These are phyloP conservation scores for Creontiades dilutus DNA, from an alignment of 2,888 invertebrate genomes.

Conservation along the genomic window DNA sequence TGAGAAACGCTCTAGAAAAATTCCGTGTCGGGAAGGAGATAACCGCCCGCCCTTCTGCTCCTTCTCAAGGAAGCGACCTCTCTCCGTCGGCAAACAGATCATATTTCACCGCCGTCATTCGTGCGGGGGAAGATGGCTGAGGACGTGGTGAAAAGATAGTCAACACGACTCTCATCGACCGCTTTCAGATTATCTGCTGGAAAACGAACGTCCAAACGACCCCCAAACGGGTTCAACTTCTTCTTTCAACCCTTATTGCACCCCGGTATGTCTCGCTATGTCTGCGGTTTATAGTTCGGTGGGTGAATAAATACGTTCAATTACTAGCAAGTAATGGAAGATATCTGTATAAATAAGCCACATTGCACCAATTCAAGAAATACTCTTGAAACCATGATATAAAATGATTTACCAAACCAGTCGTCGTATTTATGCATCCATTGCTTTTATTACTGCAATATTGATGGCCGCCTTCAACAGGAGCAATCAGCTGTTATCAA, in stretches of 20 bases:
- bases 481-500: no score
- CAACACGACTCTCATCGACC: constrained; percentile 16
- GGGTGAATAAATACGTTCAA: no score
- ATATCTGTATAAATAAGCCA: no score
- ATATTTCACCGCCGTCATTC: constrained; percentile 37
- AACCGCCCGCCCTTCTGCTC: neutral
- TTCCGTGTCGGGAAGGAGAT: constrained; percentile 20
- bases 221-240: neutral
- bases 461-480: no score
- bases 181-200: neutral
- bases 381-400: no score
- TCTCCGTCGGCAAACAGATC: constrained; percentile 46
- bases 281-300: no score
- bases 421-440: no score
- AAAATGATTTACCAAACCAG: no score
- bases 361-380: no score
- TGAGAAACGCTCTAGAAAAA: constrained; percentile 15
- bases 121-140: constrained; percentile 12
- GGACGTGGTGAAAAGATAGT: constrained; percentile 34
- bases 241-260: neutral
- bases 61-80: constrained; percentile 12
- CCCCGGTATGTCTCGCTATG: no score
- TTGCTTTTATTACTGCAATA: no score
- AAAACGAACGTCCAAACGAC: neutral
- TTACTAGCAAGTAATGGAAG: no score